A percentile compares a stretch with the other conserved stretches of the same genome.
These are phyloP conservation scores for Andrena praecox DNA, from an alignment of 2,888 invertebrate genomes.

Conservation along the genomic window DNA sequence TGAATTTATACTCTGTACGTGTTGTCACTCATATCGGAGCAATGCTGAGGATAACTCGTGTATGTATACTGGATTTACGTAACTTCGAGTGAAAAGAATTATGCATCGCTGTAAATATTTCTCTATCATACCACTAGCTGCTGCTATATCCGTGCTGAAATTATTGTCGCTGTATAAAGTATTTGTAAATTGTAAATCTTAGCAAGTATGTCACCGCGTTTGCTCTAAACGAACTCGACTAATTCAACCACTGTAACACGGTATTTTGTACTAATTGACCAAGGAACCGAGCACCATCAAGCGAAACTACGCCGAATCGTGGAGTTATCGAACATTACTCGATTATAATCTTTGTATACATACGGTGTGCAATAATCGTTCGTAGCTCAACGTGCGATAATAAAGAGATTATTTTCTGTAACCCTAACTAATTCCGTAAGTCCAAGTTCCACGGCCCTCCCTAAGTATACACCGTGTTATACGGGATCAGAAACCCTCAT, in stretches of 20 bases:
- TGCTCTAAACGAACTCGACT: neutral
- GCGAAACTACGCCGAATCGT: neutral
- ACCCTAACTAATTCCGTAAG: neutral
- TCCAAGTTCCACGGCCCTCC: neutral
- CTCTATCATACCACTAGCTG: neutral
- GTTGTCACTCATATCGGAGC: neutral
- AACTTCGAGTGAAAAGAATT: conserved; percentile 50
- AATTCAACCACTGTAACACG: neutral
- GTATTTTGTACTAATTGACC: neutral
- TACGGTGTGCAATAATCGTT: conserved; percentile 8
- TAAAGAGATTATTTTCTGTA: conserved; percentile 62
- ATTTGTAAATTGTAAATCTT: neutral
- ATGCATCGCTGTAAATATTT: neutral
- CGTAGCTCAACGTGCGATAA: conserved; percentile 32
- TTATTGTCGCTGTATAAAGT: conserved; percentile 4
- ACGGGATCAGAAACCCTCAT: neutral
- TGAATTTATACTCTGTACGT: neutral
- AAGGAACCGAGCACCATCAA: neutral
- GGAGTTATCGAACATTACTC: neutral
- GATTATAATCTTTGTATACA: neutral
- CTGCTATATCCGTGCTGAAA: neutral
- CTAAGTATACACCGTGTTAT: neutral
- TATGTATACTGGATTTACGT: conserved; percentile 74
- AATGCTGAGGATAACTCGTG: conserved; percentile 61
- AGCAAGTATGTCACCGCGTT: neutral